phyloP scores from a whole-genome alignment of 2,797 vertebrate species.

The Florisuga fusca region DNA sequence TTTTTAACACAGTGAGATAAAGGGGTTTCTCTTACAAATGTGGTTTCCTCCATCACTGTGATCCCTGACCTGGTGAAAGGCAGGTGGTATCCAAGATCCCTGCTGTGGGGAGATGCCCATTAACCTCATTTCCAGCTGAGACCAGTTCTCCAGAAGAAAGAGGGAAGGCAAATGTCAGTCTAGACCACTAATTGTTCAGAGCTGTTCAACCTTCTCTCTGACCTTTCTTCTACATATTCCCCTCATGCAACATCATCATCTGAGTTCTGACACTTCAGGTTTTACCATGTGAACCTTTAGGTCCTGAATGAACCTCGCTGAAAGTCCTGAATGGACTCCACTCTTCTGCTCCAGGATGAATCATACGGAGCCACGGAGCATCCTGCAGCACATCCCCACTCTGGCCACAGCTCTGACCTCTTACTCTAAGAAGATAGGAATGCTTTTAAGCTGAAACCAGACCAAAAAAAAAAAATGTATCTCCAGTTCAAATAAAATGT shows the following conservation, averaged over 20 bases:
- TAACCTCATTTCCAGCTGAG: background rate
- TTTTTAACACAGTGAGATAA: background rate
- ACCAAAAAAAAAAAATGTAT: too few relatives aligned
- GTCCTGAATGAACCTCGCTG: too few relatives aligned
- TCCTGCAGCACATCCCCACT: accelerated
- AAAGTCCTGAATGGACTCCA: background rate
- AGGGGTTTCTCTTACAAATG: background rate
- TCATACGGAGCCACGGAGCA: background rate
- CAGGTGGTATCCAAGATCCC: background rate
- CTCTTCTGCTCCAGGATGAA: background rate
- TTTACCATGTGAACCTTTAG: background rate
- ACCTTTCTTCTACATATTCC: background rate
- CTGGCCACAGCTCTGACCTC: background rate
- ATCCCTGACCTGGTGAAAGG: background rate
- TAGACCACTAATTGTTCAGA: background rate
- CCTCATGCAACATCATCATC: background rate
- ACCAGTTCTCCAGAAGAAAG: background rate
- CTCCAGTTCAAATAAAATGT: background rate
- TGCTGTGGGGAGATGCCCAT: background rate
- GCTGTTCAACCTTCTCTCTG: background rate
- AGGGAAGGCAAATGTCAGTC: background rate
- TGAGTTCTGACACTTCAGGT: background rate
- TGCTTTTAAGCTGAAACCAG: background rate
- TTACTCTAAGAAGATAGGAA: background rate
- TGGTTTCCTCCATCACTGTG: background rate